phyloP scores from a whole-genome alignment of 2,888 invertebrate genomes.

The Drosophila differens region DNA sequence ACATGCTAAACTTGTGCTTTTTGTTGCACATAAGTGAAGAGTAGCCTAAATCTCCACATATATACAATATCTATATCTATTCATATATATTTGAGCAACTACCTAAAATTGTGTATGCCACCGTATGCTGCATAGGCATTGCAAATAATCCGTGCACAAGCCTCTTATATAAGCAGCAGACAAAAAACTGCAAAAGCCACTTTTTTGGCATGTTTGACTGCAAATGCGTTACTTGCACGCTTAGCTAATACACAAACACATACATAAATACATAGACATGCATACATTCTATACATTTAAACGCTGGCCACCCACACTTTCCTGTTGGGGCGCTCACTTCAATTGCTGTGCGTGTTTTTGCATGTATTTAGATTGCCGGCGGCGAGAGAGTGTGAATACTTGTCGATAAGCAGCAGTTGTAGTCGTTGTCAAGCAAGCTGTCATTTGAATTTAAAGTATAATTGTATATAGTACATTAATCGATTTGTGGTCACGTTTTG shows the following conservation, averaged over 20 bases:
- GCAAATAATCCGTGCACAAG: slow-evolving; percentile 5
- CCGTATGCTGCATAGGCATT: slow-evolving; percentile 6
- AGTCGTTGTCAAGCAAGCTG: slow-evolving; percentile 22
- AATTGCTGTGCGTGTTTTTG: slow-evolving; percentile 14
- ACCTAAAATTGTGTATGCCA: background rate
- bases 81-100: background rate
- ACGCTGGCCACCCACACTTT: slow-evolving; percentile 46
- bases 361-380: slow-evolving; percentile 32
- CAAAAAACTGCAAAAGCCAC: slow-evolving; percentile 7
- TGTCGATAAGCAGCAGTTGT: slow-evolving; percentile 36
- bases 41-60: background rate
- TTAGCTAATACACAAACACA: slow-evolving; percentile 10
- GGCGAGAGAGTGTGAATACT: slow-evolving; percentile 31
- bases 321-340: slow-evolving; percentile 34
- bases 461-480: slow-evolving; percentile 35
- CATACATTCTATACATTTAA: background rate
- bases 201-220: slow-evolving; percentile 19
- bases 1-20: background rate
- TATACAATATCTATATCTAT: background rate
- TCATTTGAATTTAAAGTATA: slow-evolving; percentile 15
- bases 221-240: slow-evolving; percentile 38
- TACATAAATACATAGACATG: background rate
- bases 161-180: slow-evolving; percentile 8
- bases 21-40: background rate
- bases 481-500: slow-evolving; percentile 16